phyloP scores from a whole-genome alignment of 2,797 vertebrate genomes.

The Sitta carolinensis region DNA sequence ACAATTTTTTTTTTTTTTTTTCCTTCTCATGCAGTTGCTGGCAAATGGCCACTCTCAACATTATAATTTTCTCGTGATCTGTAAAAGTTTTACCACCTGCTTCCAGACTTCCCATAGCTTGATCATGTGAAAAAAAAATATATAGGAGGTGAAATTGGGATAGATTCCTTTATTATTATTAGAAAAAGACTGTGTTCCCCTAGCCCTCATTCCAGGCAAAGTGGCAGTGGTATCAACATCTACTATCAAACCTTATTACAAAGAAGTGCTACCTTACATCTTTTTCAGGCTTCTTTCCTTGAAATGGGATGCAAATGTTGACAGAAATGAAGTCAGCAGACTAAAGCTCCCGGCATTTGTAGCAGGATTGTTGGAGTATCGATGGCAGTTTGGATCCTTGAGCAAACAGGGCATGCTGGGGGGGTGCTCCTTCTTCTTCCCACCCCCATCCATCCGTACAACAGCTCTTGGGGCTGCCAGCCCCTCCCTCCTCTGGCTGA shows the following conservation, averaged over 20 bases:
- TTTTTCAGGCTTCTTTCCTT: neutral
- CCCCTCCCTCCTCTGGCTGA: neutral
- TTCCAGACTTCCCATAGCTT: neutral
- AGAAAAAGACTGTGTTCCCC: neutral
- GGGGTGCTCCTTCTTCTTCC: accelerated
- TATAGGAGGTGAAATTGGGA: neutral
- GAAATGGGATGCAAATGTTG: neutral
- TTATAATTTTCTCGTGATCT: neutral
- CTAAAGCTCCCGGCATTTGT: neutral
- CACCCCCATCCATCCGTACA: accelerated
- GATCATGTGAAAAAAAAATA: neutral
- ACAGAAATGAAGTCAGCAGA: neutral
- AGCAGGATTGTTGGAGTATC: neutral
- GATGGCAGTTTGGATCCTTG: accelerated
- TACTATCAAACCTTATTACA: neutral
- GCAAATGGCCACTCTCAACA: neutral
- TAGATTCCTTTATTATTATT: conserved; percentile 21
- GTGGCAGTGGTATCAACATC: neutral
- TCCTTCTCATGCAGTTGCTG: neutral
- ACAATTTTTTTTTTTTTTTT: neutral
- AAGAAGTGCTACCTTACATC: neutral
- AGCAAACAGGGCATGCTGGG: neutral
- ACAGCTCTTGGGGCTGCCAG: neutral
- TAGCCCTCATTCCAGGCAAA: neutral
- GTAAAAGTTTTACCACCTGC: neutral